A percentile compares a stretch with the other conserved stretches of the same genome.
Evolutionary conservation across 2,113 vertebrate genomes (phyloP).

Genomic region (Mustelus asterias): DNA sequence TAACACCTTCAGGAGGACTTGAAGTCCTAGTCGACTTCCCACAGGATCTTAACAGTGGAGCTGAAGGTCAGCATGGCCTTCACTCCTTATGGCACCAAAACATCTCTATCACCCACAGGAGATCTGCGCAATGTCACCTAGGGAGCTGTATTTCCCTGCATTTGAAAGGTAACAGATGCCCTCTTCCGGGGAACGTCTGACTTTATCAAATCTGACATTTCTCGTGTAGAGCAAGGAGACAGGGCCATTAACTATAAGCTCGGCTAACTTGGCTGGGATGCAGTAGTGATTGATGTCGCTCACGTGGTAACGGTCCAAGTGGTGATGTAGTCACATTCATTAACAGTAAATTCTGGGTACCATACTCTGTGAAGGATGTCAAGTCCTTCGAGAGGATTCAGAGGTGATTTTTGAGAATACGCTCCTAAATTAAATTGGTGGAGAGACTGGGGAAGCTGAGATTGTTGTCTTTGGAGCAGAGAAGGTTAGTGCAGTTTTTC

Average conservation of each 20-base stretch:
- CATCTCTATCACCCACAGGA: not conserved
- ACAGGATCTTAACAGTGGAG: not conserved
- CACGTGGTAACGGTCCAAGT: not conserved
- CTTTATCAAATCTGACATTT: not conserved
- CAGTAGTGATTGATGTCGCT: not conserved
- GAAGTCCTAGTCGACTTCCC: not conserved
- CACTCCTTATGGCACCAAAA: not conserved
- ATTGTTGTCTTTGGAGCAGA: not conserved
- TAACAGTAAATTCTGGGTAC: not conserved
- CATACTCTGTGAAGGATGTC: not conserved
- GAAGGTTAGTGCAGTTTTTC: not conserved
- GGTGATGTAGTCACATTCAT: not conserved
- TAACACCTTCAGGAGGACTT: not conserved
- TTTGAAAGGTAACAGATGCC: not conserved
- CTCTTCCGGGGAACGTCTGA: not conserved
- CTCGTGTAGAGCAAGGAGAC: not conserved
- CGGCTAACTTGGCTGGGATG: not conserved
- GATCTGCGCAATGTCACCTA: not conserved
- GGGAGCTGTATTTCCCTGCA: not conserved
- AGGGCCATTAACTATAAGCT: not conserved
- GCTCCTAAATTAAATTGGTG: not conserved
- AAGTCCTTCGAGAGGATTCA: not conserved
- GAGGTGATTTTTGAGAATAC: not conserved
- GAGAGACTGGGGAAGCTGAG: not conserved
- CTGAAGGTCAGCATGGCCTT: not conserved